Conservation (phyloP, 2,797 vertebrate species). For the Streptopelia turtur region DNA sequence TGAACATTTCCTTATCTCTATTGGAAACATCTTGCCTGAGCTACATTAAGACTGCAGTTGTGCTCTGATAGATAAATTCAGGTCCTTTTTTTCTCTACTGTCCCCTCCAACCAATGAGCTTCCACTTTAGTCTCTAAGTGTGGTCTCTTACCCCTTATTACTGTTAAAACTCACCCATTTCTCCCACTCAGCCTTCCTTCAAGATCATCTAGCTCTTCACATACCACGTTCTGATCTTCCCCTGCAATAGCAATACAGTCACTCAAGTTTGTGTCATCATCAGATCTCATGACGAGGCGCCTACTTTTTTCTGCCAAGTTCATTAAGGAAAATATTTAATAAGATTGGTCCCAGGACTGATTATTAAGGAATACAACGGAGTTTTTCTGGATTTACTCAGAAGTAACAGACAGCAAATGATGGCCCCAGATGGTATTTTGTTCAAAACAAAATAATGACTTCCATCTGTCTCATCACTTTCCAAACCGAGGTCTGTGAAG, state of each 20-base stretch:
- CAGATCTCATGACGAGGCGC: neutral
- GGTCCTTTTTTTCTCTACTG: neutral
- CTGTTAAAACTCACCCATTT: neutral
- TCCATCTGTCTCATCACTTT: conserved; percentile 62
- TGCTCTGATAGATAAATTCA: neutral
- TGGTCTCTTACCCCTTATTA: neutral
- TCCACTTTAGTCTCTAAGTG: neutral
- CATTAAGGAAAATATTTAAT: conserved; percentile 61
- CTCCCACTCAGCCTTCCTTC: neutral
- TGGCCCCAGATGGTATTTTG: conserved; percentile 60
- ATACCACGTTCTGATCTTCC: neutral
- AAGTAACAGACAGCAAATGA: conserved; percentile 49
- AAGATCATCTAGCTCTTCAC: neutral
- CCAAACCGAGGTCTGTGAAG: conserved; percentile 2
- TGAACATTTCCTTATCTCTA: neutral
- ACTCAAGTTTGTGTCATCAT: neutral
- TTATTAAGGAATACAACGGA: conserved; percentile 24
- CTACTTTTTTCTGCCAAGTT: conserved; percentile 25
- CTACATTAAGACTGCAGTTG: accelerated
- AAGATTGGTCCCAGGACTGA: conserved; percentile 50
- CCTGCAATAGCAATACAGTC: neutral
- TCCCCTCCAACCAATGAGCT: neutral
- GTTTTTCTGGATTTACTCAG: conserved; percentile 61
- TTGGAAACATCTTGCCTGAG: neutral
- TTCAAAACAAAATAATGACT: conserved; percentile 66